Evolutionary conservation across 2,888 invertebrate genomes (phyloP).

Genomic region (Callyntrura guangdongensis): DNA sequence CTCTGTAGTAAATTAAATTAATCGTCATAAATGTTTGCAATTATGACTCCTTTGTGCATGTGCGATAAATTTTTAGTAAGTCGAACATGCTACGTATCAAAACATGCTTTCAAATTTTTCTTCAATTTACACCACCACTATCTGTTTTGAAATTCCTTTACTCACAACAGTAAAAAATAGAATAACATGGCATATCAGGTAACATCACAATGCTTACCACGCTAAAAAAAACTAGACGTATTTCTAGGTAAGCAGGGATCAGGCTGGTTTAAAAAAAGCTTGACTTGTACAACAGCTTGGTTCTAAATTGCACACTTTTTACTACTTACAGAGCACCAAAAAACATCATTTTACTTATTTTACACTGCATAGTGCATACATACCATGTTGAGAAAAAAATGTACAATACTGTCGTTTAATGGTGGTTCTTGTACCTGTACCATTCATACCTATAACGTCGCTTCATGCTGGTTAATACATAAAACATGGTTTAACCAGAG

Average conservation of each 20-base stretch:
- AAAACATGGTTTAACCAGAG: neutral
- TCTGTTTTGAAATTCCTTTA: neutral
- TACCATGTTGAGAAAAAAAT: neutral
- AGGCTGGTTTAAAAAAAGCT: conserved; percentile 7
- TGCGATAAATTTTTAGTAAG: conserved; percentile 46
- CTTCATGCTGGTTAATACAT: conserved; percentile 22
- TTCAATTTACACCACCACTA: conserved; percentile 1
- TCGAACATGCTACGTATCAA: conserved; percentile 29
- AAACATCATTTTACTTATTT: conserved; percentile 8
- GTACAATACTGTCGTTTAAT: conserved; percentile 36
- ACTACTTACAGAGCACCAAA: conserved; percentile 4
- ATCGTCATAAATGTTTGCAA: conserved; percentile 63
- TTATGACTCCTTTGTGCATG: conserved; percentile 34
- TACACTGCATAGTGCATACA: neutral
- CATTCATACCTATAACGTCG: neutral
- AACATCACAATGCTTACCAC: neutral
- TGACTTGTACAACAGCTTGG: conserved; percentile 18
- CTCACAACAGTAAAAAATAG: conserved; percentile 10
- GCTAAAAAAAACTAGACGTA: neutral
- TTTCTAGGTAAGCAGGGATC: neutral
- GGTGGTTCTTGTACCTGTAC: neutral
- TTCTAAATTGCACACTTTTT: neutral
- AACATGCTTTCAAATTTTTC: neutral
- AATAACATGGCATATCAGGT: neutral
- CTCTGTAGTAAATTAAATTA: conserved; percentile 58